Evolutionary conservation across 2,797 vertebrate genomes (phyloP), one percentile per base, ranked within the genome.

Genomic region (Hypotaenidia okinawae): DNA sequence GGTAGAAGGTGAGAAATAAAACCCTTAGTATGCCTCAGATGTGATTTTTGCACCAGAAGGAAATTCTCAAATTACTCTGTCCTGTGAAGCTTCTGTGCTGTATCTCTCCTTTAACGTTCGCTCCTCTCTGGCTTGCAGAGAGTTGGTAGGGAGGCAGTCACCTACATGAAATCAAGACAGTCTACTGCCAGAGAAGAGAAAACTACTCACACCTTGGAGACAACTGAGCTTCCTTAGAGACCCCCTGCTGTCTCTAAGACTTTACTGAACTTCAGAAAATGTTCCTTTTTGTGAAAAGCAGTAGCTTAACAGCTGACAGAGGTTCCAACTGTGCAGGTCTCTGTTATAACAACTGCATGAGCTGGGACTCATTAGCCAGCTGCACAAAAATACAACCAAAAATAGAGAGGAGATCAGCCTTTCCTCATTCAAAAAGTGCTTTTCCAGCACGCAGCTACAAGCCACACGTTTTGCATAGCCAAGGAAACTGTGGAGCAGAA

Each of bases 261-360:
- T 78, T 69, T n/a, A 11, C 69, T 84, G 75, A 94, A 92, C 79
- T 85, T 78, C 27, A 90, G 54, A 75, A 94, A 96, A 63, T 0
- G 1, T 10, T 89, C 33, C 23, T 80, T 86, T 92, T 67, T 57
- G 76, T 73, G 68, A 93, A 87, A 41, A 73, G 49, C 63, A 74
- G 78, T 28, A 90, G 45, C 62, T 90, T 61, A 84, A 66, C 37
- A 64, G 86, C 63, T 79, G 66, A 45, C 73, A 87, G 51, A 85
- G 57, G 43, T 61, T 89, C 66, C 75, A 93, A 0, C 69, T 84
- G 81, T 49, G 62, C 78, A 89, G 32, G 17, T 83, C 74, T 91
- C 84, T 89, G 35, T 80, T 55, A 43, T 2, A 86, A 37, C 7
- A 94, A 81, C 32, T 39, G 73, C 74, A 80, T 3, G 16, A 84